Evolutionary conservation across 37 sponge, comb jelly and placozoan genomes (phyloP), one percentile per base, ranked within the genome.

Genomic region (Eunapius fragilis): DNA sequence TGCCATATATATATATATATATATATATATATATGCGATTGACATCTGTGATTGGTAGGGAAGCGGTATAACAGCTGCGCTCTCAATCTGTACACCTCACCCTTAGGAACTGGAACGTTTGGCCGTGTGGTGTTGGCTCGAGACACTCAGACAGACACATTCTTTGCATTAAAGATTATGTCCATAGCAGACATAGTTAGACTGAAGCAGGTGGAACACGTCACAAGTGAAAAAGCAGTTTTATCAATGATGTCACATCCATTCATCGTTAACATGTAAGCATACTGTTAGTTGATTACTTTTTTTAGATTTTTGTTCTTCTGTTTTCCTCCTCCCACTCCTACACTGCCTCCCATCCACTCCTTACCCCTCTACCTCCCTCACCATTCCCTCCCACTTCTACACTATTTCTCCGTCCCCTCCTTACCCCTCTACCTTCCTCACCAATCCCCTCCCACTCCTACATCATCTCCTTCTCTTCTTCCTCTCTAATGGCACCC

Each of bases 191-290:
- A 95, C 76, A 94, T 98, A 41, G 83, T 98, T 25, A 76, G 89
- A 41, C 84, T 95, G 72, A 89, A 89, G 67, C 98, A 98, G 70
- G 87, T 98, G 68, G 92, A 98, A 82, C 98, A 98, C 68, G 98
- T 98, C 41, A 88, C 91, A 70, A 93, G 85, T 69, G 98, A 98
- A 82, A 98, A 98, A 76, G 71, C 76, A 34, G 93, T 98, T 25
- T 91, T 98, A 13, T 32, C 80, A 27, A 47, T 76, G 31, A 86
- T 98, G 26, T 83, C 86, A 0, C 94, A 93, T 84, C 98, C 98
- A 67, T 98, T 98, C 88, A 95, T 98, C 13, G 96, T 98, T 69
- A 91, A 92, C 71, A 35, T 97, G 98, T 97, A 71, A 93, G 98
- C 85, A 48, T 31, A 7, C 50, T n/a, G 37, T 69, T n/a, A n/a